Conservation (phyloP, 2,113 vertebrate species). For the Scytalopus superciliaris region DNA sequence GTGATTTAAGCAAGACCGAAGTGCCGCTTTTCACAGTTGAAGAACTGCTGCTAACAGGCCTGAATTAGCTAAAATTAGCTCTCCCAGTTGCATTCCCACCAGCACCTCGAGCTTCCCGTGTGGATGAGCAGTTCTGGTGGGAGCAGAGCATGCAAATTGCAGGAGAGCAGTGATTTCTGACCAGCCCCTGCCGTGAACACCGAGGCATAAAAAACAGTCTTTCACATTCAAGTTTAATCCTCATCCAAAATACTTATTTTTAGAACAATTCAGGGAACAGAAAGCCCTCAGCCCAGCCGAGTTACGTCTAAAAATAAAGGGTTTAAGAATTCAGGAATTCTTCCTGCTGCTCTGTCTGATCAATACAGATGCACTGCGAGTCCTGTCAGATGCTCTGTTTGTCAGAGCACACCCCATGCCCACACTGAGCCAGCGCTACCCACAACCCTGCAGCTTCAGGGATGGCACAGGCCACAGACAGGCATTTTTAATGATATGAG, state of each 20-base stretch:
- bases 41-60: neutral
- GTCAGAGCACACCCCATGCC: neutral
- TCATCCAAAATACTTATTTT: conserved; percentile 7
- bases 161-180: neutral
- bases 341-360: neutral
- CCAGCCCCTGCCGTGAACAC: neutral
- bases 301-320: neutral
- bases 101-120: neutral
- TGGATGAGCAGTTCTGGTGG: neutral
- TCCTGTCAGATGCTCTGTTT: neutral
- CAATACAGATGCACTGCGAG: neutral
- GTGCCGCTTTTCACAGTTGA: neutral
- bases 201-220: neutral
- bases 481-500: neutral
- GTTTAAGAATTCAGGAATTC: neutral
- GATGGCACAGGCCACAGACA: fast-evolving
- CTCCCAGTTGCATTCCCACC: neutral
- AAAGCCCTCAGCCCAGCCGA: neutral
- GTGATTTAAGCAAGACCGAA: neutral
- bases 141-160: neutral
- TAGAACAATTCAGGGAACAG: neutral
- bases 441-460: neutral
- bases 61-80: neutral
- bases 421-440: fast-evolving
- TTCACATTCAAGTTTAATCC: neutral